Evolutionary conservation across 2,888 invertebrate genomes (phyloP).

Genomic region (Apamea epomidion): DNA sequence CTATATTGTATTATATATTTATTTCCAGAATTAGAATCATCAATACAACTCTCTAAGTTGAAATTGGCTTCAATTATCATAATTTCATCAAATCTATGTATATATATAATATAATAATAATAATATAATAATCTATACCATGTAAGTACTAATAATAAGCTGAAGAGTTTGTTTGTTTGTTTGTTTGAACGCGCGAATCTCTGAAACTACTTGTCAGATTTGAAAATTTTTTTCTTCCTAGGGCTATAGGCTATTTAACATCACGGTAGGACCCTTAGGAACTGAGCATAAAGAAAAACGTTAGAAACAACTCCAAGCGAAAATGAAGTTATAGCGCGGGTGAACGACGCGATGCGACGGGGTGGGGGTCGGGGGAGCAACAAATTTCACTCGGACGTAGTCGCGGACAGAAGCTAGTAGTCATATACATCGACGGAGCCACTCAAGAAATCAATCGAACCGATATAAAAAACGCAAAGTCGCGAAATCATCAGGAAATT

Average conservation of each 20-base stretch:
- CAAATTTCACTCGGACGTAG: neutral
- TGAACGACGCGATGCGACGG: neutral
- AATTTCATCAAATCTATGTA: neutral
- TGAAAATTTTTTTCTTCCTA: too few relatives aligned
- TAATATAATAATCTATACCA: too few relatives aligned
- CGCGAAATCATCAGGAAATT: conserved; percentile 34
- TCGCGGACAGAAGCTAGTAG: neutral
- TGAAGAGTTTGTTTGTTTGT: too few relatives aligned
- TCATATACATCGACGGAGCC: neutral
- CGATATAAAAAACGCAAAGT: neutral
- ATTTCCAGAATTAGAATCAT: too few relatives aligned
- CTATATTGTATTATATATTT: too few relatives aligned
- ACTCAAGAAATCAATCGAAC: neutral
- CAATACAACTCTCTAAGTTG: neutral
- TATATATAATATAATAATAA: too few relatives aligned
- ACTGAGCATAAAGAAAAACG: neutral
- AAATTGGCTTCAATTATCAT: neutral
- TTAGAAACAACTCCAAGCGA: neutral
- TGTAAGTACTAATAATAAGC: too few relatives aligned
- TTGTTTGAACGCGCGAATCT: too few relatives aligned
- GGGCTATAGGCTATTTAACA: too few relatives aligned
- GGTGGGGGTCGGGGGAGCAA: neutral
- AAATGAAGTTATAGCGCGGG: neutral
- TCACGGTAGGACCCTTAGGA: too few relatives aligned
- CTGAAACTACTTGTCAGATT: too few relatives aligned